These are phyloP conservation scores for Hypolimnas misippus DNA, from an alignment of 2,888 invertebrate species.

Conservation along the genomic window DNA sequence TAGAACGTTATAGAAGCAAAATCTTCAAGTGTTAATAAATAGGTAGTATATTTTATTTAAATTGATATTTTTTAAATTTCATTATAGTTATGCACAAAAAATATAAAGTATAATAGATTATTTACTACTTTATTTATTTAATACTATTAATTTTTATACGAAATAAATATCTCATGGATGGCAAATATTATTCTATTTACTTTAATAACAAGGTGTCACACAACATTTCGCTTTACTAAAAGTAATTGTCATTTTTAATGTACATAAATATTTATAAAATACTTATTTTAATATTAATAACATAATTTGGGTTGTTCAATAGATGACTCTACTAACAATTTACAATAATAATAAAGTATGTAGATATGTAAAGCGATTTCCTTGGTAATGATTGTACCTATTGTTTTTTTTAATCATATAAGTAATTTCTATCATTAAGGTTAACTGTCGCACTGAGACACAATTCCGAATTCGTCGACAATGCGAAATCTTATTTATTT, in stretches of 20 bases:
- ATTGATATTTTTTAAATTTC: no score
- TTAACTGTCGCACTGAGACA: conserved; percentile 50
- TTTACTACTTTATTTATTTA: no score
- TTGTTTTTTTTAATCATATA: conserved; percentile 55
- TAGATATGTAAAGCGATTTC: conserved; percentile 71
- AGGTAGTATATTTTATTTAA: no score
- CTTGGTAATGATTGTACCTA: conserved; percentile 73
- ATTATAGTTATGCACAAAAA: no score
- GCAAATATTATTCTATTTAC: background rate
- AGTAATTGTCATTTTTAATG: conserved; percentile 60
- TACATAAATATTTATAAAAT: conserved; percentile 63
- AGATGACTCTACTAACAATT: conserved; percentile 60
- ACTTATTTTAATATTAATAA: conserved; percentile 44
- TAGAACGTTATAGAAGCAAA: no score
- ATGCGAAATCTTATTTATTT: conserved; percentile 6
- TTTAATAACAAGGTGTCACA: conserved; percentile 36
- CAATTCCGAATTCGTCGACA: conserved; percentile 14
- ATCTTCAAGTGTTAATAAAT: no score
- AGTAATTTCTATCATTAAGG: conserved; percentile 53
- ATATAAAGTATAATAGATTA: no score
- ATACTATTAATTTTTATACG: no score
- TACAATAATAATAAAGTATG: conserved; percentile 59
- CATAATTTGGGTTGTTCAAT: conserved; percentile 57
- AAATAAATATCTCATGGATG: no score
- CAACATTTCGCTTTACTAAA: conserved; percentile 55